A percentile compares a stretch with the other conserved stretches of the same genome.
phyloP scores from a whole-genome alignment of 1,140 invertebrate species.

The Frieseomelitta varia region DNA sequence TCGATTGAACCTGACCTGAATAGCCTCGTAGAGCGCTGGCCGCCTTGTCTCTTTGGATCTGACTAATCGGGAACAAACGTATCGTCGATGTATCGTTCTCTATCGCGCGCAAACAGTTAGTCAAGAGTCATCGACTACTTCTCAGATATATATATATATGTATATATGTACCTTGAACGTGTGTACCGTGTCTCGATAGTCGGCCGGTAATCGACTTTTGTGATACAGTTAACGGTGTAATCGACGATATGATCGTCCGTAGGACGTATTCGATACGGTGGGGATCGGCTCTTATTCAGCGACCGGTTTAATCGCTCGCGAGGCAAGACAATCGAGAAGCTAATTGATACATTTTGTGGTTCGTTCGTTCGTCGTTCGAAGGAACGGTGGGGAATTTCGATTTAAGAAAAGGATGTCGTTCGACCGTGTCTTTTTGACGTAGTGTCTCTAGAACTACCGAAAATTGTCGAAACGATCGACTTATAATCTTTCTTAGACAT shows the following conservation, averaged over 20 bases:
- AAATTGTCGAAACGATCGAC: too few relatives aligned
- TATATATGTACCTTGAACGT: neutral
- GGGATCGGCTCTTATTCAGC: neutral
- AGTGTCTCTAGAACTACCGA: too few relatives aligned
- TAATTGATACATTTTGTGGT: neutral
- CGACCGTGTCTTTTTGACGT: too few relatives aligned
- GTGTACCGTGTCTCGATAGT: neutral
- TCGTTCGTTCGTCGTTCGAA: neutral
- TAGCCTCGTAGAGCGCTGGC: neutral
- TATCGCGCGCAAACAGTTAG: slow-evolving; percentile 25
- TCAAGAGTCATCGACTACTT: slow-evolving; percentile 7
- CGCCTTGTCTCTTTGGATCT: neutral
- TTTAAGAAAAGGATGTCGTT: too few relatives aligned
- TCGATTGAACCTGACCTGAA: slow-evolving; percentile 50
- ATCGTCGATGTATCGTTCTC: slow-evolving; percentile 17
- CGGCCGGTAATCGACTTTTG: neutral
- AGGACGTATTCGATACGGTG: neutral
- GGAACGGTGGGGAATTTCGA: too few relatives aligned
- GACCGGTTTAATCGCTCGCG: neutral
- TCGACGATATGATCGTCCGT: neutral
- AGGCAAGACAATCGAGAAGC: neutral
- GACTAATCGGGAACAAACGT: slow-evolving; percentile 47
- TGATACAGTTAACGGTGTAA: neutral
- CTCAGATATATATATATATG: neutral
- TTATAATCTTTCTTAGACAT: too few relatives aligned